Evolutionary conservation across 2,888 invertebrate genomes (phyloP).

Genomic region (Ormyrus thymus): DNA sequence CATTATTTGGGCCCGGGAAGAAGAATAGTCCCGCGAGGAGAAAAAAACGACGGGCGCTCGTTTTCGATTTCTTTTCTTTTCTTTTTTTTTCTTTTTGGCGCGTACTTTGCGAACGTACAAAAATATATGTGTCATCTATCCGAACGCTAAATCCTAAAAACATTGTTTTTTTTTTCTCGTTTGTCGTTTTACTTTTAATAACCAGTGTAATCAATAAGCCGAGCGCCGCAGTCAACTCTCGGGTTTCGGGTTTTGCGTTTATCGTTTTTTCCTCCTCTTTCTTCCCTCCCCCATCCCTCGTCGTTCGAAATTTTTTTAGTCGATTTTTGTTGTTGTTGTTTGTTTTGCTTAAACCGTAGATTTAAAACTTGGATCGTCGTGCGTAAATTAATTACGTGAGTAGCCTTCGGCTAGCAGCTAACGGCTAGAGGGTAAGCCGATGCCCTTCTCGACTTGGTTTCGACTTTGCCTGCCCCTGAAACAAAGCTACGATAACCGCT

Average conservation of each 20-base stretch:
- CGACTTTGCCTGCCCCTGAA: too few species aligned
- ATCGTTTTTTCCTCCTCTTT: conserved; percentile 11
- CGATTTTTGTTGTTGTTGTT: conserved; percentile 32
- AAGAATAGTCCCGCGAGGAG: conserved; percentile 57
- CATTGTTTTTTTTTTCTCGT: conserved; percentile 62
- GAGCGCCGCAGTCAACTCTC: conserved; percentile 59
- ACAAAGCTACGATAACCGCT: too few species aligned
- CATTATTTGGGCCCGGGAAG: conserved; percentile 74
- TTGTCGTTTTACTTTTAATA: conserved; percentile 54
- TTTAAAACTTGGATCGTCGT: conserved; percentile 34
- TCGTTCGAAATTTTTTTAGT: conserved; percentile 2
- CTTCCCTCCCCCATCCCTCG: background rate
- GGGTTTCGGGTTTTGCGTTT: background rate
- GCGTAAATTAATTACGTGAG: conserved; percentile 50
- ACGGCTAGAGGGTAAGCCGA: too few species aligned
- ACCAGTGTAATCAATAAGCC: conserved; percentile 62
- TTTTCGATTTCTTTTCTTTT: conserved; percentile 10
- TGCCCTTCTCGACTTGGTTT: too few species aligned
- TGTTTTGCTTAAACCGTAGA: conserved; percentile 30
- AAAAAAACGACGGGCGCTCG: conserved; percentile 57
- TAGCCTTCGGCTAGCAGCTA: conserved; percentile 16
- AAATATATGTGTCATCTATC: conserved; percentile 74
- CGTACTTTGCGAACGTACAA: conserved; percentile 71
- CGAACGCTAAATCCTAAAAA: conserved; percentile 72
- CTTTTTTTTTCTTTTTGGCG: conserved; percentile 44